Base-by-base conservation (phyloP, 1,140 invertebrate species). In the Contarinia nasturtii region DNA sequence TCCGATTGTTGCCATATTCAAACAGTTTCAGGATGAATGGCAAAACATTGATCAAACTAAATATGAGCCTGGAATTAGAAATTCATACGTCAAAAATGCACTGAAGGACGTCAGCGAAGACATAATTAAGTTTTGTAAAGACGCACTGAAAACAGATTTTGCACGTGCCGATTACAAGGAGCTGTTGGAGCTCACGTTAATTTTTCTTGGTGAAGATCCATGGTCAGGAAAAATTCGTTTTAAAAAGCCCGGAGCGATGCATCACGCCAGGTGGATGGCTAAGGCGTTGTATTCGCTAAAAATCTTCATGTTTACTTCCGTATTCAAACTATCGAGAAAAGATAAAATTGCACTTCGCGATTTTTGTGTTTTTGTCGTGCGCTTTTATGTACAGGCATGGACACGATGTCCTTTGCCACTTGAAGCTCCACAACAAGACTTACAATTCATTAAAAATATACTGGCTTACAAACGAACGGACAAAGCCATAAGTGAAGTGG, bases 221-320 rank as follows among this genome's bases (percentile, higher is more conserved):
- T 12, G 7, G 3, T 56, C 55, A 20, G 52, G 52, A 43, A 57
- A 60, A 55, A 42, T 60, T 33, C 54, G 53, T 48, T 59, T 68
- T 45, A 51, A 52, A 34, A 51, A 56, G 50, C 60, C 62, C 51
- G 63, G 60, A 38, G 57, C 56, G 45, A 55, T 65, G 48, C 63
- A 63, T 52, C 57, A 64, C 42, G 59, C 60, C 40, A 47, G 59
- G 33, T 58, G 55, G 55, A 55, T 61, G 52, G 33, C 52, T 36
- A 61, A 50, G 53, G 54, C 56, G 42, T 61, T 67, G 48, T 67
- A 66, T 48, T 53, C 50, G 36, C 53, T 65, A 37, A 66, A 67
- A 59, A 62, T 65, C 3, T 40, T 40, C 37, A n/a, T 40, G 7
- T 40, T 40, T 40, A 4, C 14, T 18, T n/a, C 14, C 14, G 4